phyloP scores from a whole-genome alignment of 2,888 invertebrate genomes.

The Scelioninae gen. 1 region DNA sequence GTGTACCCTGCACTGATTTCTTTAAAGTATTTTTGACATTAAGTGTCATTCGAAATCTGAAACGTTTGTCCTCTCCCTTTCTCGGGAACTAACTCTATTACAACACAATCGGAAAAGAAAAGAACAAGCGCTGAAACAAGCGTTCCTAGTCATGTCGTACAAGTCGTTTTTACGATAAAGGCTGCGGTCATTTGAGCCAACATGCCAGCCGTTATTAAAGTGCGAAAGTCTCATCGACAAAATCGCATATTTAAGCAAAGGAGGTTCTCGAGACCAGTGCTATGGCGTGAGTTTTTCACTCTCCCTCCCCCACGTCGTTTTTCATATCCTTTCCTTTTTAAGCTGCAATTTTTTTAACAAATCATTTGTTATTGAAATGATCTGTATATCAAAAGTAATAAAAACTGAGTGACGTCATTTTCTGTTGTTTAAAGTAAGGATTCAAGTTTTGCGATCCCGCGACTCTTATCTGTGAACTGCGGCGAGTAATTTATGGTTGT shows the following conservation, averaged over 20 bases:
- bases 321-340: too few species aligned
- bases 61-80: constrained; percentile 34
- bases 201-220: constrained; percentile 37
- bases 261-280: constrained; percentile 41
- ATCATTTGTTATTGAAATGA: constrained; percentile 20
- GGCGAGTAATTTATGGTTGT: constrained; percentile 60
- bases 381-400: constrained; percentile 10
- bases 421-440: constrained; percentile 12
- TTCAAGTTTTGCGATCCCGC: constrained; percentile 12
- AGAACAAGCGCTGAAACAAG: constrained; percentile 50
- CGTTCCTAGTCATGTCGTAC: constrained; percentile 67
- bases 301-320: neutral
- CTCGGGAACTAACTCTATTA: constrained; percentile 19
- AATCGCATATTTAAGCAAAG: constrained; percentile 36
- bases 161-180: neutral
- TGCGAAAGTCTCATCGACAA: constrained; percentile 30
- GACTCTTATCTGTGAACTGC: constrained; percentile 5
- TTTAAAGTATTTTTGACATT: constrained; percentile 1
- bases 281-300: constrained; percentile 7
- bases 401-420: constrained; percentile 27
- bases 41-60: constrained; percentile 27
- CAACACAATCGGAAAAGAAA: constrained; percentile 46
- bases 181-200: constrained; percentile 25
- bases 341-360: neutral
- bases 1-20: neutral